Conservation (phyloP, 2,797 vertebrate species). For the Geotria australis region DNA sequence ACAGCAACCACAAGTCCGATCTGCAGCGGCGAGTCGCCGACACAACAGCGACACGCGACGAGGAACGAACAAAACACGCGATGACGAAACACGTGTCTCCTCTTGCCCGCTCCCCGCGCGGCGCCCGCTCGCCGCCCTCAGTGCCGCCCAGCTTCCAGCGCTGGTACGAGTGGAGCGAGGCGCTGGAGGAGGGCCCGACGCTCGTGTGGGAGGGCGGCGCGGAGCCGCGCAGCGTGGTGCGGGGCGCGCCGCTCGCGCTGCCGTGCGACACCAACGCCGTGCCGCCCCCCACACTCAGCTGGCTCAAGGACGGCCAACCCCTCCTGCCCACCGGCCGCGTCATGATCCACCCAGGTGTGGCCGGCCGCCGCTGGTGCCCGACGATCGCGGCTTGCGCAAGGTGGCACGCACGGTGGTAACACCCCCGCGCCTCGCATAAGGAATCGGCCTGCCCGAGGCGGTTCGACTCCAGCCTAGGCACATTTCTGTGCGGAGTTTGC, state of each 20-base stretch:
- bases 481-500: too few species aligned
- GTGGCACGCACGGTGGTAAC: too few species aligned
- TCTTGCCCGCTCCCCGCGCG: neutral
- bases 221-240: slow-evolving; percentile 26
- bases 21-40: too few species aligned
- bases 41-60: too few species aligned
- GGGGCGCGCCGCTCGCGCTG: slow-evolving; percentile 25
- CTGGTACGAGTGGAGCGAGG: slow-evolving; percentile 12
- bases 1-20: too few species aligned
- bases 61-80: neutral
- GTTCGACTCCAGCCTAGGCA: too few species aligned
- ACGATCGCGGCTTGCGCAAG: too few species aligned
- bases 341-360: slow-evolving; percentile 30
- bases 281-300: slow-evolving; percentile 35
- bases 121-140: slow-evolving; percentile 4
- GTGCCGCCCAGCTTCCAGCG: slow-evolving; percentile 60
- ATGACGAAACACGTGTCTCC: too few species aligned
- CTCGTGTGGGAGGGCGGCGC: slow-evolving; percentile 12
- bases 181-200: slow-evolving; percentile 5
- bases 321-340: slow-evolving; percentile 17
- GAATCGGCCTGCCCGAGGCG: too few species aligned
- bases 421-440: too few species aligned
- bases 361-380: too few species aligned
- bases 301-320: slow-evolving; percentile 35
- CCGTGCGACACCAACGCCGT: slow-evolving; percentile 47